Evolutionary conservation across 1,140 invertebrate species (phyloP).

Genomic region (Hermetia illucens): DNA sequence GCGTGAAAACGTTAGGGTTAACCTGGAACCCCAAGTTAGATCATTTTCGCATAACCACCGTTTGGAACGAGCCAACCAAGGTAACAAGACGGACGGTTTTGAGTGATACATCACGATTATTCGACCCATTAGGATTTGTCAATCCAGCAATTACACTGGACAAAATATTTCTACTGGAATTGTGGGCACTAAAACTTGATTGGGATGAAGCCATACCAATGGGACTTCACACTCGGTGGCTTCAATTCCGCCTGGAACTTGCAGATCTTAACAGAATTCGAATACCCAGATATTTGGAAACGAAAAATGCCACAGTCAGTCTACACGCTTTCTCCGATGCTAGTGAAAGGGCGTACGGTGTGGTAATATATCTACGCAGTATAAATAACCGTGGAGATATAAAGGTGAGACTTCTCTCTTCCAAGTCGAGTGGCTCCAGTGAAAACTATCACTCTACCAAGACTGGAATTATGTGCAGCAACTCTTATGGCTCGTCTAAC

Average conservation of each 20-base stretch:
- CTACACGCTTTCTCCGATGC: constrained; percentile 26
- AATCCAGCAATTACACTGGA: constrained; percentile 21
- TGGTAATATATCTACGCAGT: constrained; percentile 14
- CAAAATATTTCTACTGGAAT: constrained; percentile 31
- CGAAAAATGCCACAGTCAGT: too few relatives aligned
- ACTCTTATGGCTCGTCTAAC: constrained; percentile 15
- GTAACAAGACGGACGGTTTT: too few relatives aligned
- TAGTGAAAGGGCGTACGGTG: constrained; percentile 15
- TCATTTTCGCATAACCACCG: too few relatives aligned
- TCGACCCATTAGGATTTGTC: constrained; percentile 33
- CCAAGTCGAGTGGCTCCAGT: constrained; percentile 29
- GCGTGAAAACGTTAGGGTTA: too few relatives aligned
- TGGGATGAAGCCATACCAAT: constrained; percentile 30
- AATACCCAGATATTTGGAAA: too few relatives aligned
- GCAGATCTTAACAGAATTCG: too few relatives aligned
- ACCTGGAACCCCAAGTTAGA: too few relatives aligned
- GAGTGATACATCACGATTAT: constrained; percentile 17
- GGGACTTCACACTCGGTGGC: constrained; percentile 12
- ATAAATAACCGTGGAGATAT: constrained; percentile 7
- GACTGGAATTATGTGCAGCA: constrained; percentile 32
- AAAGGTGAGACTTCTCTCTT: constrained; percentile 12
- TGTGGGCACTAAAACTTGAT: constrained; percentile 23
- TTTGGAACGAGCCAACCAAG: too few relatives aligned
- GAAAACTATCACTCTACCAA: constrained; percentile 21
- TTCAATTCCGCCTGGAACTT: too few relatives aligned